phyloP scores from a whole-genome alignment of 2,888 invertebrate species.

The Rhagonycha fulva region DNA sequence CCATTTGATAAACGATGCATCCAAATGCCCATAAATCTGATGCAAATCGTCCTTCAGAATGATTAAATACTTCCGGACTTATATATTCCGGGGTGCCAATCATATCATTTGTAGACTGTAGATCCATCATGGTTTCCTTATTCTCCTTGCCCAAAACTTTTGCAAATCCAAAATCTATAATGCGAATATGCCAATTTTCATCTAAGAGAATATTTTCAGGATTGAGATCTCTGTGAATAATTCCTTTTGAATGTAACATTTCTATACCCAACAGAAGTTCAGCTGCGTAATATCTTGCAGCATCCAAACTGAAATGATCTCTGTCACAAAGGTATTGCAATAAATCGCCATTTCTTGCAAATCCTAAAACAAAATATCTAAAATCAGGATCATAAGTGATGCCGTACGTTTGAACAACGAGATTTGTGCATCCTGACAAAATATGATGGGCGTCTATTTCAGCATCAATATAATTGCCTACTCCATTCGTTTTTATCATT shows the following conservation, averaged over 20 bases:
- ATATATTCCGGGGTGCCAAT: no score
- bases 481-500: no score
- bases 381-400: no score
- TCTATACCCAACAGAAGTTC: conserved; percentile 92
- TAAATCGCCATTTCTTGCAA: conserved; percentile 94
- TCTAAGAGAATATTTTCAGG: conserved; percentile 97
- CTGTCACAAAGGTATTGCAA: conserved; percentile 89
- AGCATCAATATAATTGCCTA: conserved; percentile 88
- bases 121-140: conserved; percentile 47
- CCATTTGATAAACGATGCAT: conserved; percentile 97
- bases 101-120: no score
- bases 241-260: conserved; percentile 83
- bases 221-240: conserved; percentile 95
- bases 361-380: conserved; percentile 89
- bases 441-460: conserved; percentile 94
- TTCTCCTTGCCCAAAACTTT: conserved; percentile 36
- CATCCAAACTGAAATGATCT: conserved; percentile 86
- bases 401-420: no score
- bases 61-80: no score
- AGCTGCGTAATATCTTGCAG: conserved; percentile 91
- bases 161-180: conserved; percentile 88
- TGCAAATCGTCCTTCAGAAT: conserved; percentile 72
- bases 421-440: no score
- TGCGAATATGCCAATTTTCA: conserved; percentile 93
- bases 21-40: conserved; percentile 99